Base-by-base conservation (phyloP, 2,113 vertebrate genomes). In the Australoheros scitulus region DNA sequence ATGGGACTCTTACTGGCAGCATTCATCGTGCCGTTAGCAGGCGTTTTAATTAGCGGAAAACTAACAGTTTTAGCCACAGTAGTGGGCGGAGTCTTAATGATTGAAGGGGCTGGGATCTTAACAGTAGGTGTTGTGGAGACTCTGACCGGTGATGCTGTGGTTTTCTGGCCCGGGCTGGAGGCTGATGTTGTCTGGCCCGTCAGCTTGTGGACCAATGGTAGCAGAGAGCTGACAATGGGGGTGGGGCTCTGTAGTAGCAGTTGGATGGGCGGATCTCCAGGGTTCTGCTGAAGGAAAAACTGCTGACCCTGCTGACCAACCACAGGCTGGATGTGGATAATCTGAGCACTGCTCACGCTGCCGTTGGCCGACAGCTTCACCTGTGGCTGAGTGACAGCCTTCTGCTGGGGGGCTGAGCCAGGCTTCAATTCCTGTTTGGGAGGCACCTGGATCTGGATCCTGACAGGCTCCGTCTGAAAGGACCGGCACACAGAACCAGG, bases 401-500 rank as follows among this genome's bases (percentile, higher is more conserved):
- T 95, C 36, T 95, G 89, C 43, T 93, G 96, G 59, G 93, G 11
- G 38, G 94, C 43, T 20, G 83, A 13, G 2, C 88, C 91, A 29
- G 95, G 92, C 59, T 94, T 96, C 41, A 93, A 90, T 75, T 96
- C 95, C 88, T 92, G 96, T 70, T 86, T 91, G 20, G 95, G 93
- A 63, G 95, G 95, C 75, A 96, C 92, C 60, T 96, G 95, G 64
- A 98, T 95, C 94, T 97, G 97, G 87, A 99, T 94, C 85, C 95
- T 94, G 90, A 97, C 95, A 20, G 97, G 92, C 93, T 98, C 97
- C 13, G 96, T 91, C 97, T 96, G 88, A 6, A 86, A 84, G 14
- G 32, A 78, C 60, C 82, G 4, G 61, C 65, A 92, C n/a, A 26
- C 57, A 77, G 18, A 58, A 65, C 3, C 18, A 26, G 32, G 61